These are phyloP conservation scores for Callithrix jacchus DNA, from an alignment of 2,113 vertebrate species.

Conservation along the genomic window DNA sequence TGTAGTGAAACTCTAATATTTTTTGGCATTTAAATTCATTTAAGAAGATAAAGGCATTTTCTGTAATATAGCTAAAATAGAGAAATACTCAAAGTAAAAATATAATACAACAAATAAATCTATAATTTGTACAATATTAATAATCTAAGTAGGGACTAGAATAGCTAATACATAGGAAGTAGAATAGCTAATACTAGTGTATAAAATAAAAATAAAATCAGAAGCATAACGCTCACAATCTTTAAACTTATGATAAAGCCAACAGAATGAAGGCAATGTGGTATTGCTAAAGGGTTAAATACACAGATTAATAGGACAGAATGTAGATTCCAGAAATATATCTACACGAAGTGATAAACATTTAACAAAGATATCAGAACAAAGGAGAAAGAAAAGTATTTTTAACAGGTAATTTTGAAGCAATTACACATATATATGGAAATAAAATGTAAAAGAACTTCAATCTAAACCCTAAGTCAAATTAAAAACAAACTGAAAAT, in stretches of 20 bases:
- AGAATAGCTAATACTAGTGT: background rate
- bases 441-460: background rate
- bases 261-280: background rate
- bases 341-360: background rate
- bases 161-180: background rate
- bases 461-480: background rate
- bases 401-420: background rate
- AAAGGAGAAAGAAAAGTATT: background rate
- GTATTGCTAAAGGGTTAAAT: background rate
- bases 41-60: background rate
- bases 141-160: background rate
- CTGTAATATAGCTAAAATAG: background rate
- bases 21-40: background rate
- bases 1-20: background rate
- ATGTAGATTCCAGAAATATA: background rate
- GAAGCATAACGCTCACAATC: background rate
- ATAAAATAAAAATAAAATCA: background rate
- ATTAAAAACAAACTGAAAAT: background rate
- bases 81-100: background rate
- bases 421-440: background rate
- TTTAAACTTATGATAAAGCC: background rate
- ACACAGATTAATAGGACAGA: background rate
- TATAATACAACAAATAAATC: background rate
- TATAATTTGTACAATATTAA: background rate
- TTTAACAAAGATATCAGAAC: background rate